Conservation (phyloP, 2,113 vertebrate species). For the Ceyx cyanopectus region DNA sequence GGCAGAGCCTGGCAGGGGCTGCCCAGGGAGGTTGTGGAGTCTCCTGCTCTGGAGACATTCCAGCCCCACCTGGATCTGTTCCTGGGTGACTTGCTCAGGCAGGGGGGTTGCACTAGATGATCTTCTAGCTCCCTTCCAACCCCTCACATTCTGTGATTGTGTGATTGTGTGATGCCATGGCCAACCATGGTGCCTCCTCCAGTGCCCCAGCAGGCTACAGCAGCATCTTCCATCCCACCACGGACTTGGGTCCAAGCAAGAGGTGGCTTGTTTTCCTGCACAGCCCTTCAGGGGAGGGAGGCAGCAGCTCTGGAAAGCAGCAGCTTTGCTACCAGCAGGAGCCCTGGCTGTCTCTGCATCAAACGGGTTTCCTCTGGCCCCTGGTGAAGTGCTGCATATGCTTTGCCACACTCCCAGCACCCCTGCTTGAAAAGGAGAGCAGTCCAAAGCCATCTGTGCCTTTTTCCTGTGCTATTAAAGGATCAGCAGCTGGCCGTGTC, state of each 20-base stretch:
- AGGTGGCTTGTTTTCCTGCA: neutral
- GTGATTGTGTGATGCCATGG: too few species aligned
- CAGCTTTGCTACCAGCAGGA: neutral
- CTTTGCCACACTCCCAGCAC: neutral
- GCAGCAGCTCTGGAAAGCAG: neutral
- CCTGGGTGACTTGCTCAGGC: too few species aligned
- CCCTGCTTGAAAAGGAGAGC: neutral
- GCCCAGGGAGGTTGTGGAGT: too few species aligned
- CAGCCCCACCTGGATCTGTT: too few species aligned
- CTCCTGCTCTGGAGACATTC: too few species aligned
- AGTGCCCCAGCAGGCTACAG: neutral
- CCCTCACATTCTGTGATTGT: too few species aligned
- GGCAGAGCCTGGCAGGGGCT: too few species aligned
- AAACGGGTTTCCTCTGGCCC: neutral
- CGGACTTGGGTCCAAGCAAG: neutral
- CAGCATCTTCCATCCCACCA: neutral
- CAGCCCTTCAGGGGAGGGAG: fast-evolving
- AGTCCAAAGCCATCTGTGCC: slow-evolving; percentile 15
- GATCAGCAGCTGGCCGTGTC: slow-evolving; percentile 1
- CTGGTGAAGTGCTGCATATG: neutral
- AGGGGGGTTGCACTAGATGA: too few species aligned
- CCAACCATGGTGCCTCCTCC: neutral
- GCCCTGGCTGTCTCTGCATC: neutral
- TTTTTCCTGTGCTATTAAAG: neutral
- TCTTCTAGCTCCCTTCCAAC: too few species aligned